Evolutionary conservation across 2,888 invertebrate genomes (phyloP).

Genomic region (Gisinianus flammeolus): DNA sequence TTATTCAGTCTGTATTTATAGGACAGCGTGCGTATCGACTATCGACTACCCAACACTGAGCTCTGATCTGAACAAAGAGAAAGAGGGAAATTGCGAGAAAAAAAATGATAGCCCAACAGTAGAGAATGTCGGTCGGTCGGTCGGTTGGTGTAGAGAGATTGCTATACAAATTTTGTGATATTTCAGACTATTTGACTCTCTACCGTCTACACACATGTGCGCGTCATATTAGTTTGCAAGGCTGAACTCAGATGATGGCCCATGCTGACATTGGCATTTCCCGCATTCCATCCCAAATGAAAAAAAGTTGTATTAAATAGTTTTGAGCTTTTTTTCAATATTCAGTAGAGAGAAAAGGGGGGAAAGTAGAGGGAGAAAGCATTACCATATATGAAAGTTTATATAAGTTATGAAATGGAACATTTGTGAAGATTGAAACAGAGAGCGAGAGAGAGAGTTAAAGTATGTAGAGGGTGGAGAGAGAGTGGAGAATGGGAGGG

Average conservation of each 20-base stretch:
- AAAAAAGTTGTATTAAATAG: slow-evolving; percentile 12
- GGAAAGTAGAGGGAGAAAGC: no score
- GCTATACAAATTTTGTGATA: no score
- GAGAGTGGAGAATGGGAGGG: neutral
- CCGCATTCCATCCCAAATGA: neutral
- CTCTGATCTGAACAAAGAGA: no score
- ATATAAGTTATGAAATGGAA: no score
- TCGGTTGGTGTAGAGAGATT: no score
- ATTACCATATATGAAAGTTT: no score
- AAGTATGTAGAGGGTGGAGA: neutral
- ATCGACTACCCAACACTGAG: neutral
- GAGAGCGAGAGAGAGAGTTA: neutral
- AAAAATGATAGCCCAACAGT: neutral
- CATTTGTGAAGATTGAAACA: no score
- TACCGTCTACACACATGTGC: neutral
- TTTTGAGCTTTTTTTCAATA: neutral
- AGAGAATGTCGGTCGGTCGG: neutral
- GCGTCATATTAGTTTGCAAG: no score
- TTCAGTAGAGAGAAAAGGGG: neutral
- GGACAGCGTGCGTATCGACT: neutral
- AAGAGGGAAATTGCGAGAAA: neutral
- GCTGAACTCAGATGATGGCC: neutral
- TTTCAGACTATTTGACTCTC: no score
- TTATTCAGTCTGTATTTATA: no score
- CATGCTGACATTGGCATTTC: neutral